Evolutionary conservation across 2,888 invertebrate genomes (phyloP).

Genomic region (Elmis aenea): DNA sequence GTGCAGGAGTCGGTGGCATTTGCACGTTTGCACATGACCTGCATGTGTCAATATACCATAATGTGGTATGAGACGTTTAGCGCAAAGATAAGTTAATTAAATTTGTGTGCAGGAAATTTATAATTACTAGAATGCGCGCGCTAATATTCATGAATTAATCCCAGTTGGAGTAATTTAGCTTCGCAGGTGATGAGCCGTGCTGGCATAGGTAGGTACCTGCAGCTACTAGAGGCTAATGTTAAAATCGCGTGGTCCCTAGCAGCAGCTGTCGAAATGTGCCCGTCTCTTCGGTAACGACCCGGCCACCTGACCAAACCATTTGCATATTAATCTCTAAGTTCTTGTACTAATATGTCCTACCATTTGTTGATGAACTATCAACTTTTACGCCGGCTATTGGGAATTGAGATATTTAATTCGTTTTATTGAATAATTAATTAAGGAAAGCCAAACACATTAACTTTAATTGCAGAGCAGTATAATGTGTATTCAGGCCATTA

Average conservation of each 20-base stretch:
- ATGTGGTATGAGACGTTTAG: no score
- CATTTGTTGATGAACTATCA: slow-evolving; percentile 30
- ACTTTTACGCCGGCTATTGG: slow-evolving; percentile 22
- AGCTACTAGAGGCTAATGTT: slow-evolving; percentile 23
- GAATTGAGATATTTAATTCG: slow-evolving; percentile 29
- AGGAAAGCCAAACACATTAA: slow-evolving; percentile 29
- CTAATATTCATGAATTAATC: no score
- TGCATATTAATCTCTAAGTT: slow-evolving; percentile 34
- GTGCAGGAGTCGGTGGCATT: no score
- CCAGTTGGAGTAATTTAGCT: no score
- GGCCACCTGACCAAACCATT: slow-evolving; percentile 22
- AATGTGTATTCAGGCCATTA: slow-evolving; percentile 33
- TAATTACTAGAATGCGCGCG: no score
- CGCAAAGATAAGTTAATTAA: no score
- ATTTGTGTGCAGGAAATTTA: no score
- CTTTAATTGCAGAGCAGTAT: slow-evolving; percentile 32
- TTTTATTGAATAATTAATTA: slow-evolving; percentile 36
- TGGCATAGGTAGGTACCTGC: no score
- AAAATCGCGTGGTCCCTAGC: slow-evolving; percentile 27
- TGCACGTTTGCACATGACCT: no score
- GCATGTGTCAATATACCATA: no score
- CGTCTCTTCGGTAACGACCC: slow-evolving; percentile 11
- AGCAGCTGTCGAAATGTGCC: slow-evolving; percentile 23
- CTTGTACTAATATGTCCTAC: slow-evolving; percentile 30
- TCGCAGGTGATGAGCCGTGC: no score